Evolutionary conservation across 2,888 invertebrate genomes (phyloP), one percentile per base, ranked within the genome.

Genomic region (Lacanobia wlatinum): DNA sequence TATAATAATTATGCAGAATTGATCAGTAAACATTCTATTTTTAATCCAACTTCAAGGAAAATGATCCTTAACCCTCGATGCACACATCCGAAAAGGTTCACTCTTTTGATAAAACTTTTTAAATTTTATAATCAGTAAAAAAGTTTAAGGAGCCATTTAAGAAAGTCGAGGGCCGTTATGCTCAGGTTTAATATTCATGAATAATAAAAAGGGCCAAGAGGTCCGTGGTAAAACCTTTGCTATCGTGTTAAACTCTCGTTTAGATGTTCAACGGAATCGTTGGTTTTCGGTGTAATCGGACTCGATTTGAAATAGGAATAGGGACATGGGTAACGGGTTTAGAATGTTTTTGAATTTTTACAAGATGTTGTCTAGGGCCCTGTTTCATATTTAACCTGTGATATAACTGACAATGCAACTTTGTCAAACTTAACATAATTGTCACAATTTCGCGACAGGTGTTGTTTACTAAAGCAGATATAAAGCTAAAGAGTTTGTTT

Each of bases 141-240:
- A 88, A 88, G 87, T 88, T 88, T 80, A 76, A 76, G 84, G 74
- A 76, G 65, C 70, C 85, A 73, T 87, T 88, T 86, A 87, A 84
- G 73, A 74, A 84, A 78, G 68, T 83, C 76, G 70, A 80, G 78
- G 58, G 63, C 75, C 77, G 82, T 84, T 86, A 86, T 80, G 68
- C 74, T 74, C 80, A 59, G 73, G 74, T 82, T 85, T 88, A 87
- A 87, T 87, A 88, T 87, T 90, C 89, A 89, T 91, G 90, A 90
- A 90, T 90, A 89, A 89, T 89, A 88, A 89, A 82, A 76, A 81
- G 84, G 78, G 80, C 75, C 73, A 84, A 85, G 80, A 83, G 81
- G 76, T 84, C 84, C 81, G 84, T 81, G 82, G 85, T 88, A 84
- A 82, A 82, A 70, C 73, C 78, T 74, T 71, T 73, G 75, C 52